Evolutionary conservation across 2,797 vertebrate genomes (phyloP).

Genomic region (Chromis chromis): DNA sequence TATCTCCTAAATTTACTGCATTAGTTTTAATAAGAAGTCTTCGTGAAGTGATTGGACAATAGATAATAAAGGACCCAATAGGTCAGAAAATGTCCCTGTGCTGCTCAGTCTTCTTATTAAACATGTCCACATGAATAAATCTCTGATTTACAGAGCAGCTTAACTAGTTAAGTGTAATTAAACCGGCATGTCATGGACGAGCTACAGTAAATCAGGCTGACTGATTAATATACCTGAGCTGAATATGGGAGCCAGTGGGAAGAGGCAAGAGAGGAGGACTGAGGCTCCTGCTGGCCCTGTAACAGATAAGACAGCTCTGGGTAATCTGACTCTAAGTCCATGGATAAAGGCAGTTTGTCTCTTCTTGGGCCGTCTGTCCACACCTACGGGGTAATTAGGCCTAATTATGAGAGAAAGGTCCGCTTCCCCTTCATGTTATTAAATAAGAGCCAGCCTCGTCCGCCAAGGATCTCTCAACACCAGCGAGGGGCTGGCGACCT

Average conservation of each 20-base stretch:
- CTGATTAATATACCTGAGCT: slow-evolving; percentile 87
- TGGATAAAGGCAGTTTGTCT: slow-evolving; percentile 99
- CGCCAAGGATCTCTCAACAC: slow-evolving; percentile 97
- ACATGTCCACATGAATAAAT: slow-evolving; percentile 32
- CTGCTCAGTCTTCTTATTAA: slow-evolving; percentile 38
- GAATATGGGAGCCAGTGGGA: slow-evolving; percentile 87
- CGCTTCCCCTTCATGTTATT: slow-evolving; percentile 99
- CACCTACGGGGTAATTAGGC: slow-evolving; percentile 99
- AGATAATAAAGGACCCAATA: slow-evolving; percentile 41
- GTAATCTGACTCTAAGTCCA: slow-evolving; percentile 99
- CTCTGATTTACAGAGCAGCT: slow-evolving; percentile 23
- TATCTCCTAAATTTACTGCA: slow-evolving; percentile 11
- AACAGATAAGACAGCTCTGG: slow-evolving; percentile 96
- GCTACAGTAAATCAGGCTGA: slow-evolving; percentile 72
- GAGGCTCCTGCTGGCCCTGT: slow-evolving; percentile 92
- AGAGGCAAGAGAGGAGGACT: slow-evolving; percentile 89
- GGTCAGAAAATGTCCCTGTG: slow-evolving; percentile 25
- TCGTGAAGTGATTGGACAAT: slow-evolving; percentile 44
- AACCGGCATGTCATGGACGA: slow-evolving; percentile 47
- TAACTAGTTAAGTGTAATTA: slow-evolving; percentile 61
- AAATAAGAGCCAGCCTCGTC: slow-evolving; percentile 97
- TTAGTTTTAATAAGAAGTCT: slow-evolving; percentile 51
- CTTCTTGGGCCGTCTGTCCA: slow-evolving; percentile 98
- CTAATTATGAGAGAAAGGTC: slow-evolving; percentile 99
- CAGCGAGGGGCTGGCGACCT: slow-evolving; percentile 92